phyloP scores from a whole-genome alignment of 1,140 invertebrate genomes.

The Drosophila kurseongensis region DNA sequence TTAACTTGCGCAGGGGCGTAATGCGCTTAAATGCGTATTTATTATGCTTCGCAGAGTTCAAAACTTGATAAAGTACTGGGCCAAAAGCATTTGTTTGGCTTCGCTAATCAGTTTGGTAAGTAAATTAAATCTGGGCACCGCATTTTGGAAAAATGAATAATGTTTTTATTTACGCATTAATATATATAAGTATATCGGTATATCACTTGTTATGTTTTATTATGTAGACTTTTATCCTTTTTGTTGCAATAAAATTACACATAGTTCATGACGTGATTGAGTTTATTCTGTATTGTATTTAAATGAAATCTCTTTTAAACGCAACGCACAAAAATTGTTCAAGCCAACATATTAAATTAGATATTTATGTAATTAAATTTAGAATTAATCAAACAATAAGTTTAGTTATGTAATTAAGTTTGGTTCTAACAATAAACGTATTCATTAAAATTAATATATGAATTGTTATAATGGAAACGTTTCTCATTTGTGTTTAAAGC shows the following conservation, averaged over 20 bases:
- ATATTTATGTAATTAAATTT: conserved; percentile 51
- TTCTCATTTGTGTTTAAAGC: conserved; percentile 50
- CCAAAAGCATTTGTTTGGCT: conserved; percentile 19
- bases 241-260: conserved; percentile 35
- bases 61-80: conserved; percentile 16
- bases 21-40: conserved; percentile 60
- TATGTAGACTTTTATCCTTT: conserved; percentile 20
- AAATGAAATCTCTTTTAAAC: conserved; percentile 78
- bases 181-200: conserved; percentile 46
- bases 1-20: conserved; percentile 35
- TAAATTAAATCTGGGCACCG: conserved; percentile 23
- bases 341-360: conserved; percentile 73
- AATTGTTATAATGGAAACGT: conserved; percentile 73
- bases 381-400: conserved; percentile 72
- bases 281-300: conserved; percentile 72
- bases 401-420: conserved; percentile 67
- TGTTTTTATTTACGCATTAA: conserved; percentile 61
- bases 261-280: conserved; percentile 65
- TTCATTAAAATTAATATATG: conserved; percentile 63
- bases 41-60: conserved; percentile 48
- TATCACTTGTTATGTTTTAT: conserved; percentile 61
- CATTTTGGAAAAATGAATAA: conserved; percentile 62
- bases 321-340: conserved; percentile 74
- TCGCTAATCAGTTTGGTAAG: conserved; percentile 27
- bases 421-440: conserved; percentile 51